These are phyloP conservation scores for Mesocentrotus franciscanus DNA, from an alignment of 53 echinoderm and acorn worm species.

Conservation along the genomic window DNA sequence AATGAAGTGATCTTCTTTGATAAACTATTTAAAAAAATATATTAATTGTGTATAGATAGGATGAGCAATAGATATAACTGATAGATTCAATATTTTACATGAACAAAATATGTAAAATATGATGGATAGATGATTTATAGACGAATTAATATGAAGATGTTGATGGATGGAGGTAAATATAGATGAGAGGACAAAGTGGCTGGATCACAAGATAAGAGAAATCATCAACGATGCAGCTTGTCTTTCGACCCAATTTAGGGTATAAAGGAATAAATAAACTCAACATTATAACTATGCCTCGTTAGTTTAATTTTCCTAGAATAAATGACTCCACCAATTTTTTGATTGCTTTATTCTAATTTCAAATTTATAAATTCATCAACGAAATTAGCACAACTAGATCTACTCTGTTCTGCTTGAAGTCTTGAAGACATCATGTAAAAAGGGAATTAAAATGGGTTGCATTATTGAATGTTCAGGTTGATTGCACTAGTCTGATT, in stretches of 20 bases:
- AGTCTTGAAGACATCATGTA: not conserved
- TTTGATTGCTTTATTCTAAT: not conserved
- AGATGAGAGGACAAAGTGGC: not conserved
- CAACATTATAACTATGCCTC: not conserved
- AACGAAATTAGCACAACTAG: not conserved
- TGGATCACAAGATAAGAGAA: not conserved
- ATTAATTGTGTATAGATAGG: no score
- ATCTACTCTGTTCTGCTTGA: conserved; percentile 18
- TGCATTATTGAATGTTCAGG: conserved; percentile 33
- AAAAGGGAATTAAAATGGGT: not conserved
- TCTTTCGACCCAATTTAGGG: not conserved
- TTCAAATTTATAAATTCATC: conserved; percentile 24
- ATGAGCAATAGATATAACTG: no score
- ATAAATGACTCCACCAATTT: not conserved
- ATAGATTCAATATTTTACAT: not conserved
- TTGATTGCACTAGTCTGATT: not conserved
- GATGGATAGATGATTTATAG: not conserved
- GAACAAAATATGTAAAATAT: not conserved
- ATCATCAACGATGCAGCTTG: not conserved
- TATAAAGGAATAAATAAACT: not conserved
- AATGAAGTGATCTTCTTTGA: not conserved
- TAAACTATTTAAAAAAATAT: not conserved
- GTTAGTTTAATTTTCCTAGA: not conserved
- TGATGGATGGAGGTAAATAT: not conserved
- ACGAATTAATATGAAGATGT: not conserved